Conservation (phyloP, 2,113 vertebrate genomes). For the Sturnus vulgaris region DNA sequence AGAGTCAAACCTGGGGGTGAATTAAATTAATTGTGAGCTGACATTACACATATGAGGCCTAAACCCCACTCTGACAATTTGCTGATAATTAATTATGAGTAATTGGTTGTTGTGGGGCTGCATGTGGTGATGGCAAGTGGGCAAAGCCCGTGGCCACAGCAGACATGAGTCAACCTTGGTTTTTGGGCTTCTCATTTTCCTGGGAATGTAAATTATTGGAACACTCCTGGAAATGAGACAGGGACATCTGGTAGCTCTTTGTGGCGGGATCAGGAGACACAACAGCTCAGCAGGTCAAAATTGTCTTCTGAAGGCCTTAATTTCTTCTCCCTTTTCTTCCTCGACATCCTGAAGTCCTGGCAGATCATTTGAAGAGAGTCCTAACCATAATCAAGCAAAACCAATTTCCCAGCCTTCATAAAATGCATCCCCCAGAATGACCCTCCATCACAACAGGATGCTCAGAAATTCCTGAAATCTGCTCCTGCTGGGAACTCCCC, state of each 20-base stretch:
- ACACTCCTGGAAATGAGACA: background rate
- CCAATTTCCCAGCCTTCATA: background rate
- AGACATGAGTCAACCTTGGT: background rate
- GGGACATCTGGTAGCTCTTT: conserved; percentile 13
- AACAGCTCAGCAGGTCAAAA: conserved; percentile 23
- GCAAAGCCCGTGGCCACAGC: background rate
- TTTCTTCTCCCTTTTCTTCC: conserved; percentile 8
- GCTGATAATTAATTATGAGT: background rate
- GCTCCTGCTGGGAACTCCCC: conserved; percentile 11
- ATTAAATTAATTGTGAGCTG: background rate
- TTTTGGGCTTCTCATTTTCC: background rate
- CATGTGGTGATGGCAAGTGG: background rate
- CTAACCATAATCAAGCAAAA: background rate
- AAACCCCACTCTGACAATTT: background rate
- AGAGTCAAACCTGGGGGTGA: background rate
- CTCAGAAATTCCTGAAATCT: conserved; percentile 2
- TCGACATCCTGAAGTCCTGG: background rate
- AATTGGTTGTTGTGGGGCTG: background rate
- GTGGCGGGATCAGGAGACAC: background rate
- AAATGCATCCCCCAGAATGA: background rate
- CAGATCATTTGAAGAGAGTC: background rate
- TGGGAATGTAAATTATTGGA: background rate
- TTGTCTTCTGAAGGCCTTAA: background rate
- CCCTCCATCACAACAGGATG: conserved; percentile 1
- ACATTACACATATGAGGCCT: rapidly evolving